A percentile compares a stretch with the other conserved stretches of the same genome.
Conservation (phyloP, 2,888 invertebrate species). For the Rhamphomyia laevipes region DNA sequence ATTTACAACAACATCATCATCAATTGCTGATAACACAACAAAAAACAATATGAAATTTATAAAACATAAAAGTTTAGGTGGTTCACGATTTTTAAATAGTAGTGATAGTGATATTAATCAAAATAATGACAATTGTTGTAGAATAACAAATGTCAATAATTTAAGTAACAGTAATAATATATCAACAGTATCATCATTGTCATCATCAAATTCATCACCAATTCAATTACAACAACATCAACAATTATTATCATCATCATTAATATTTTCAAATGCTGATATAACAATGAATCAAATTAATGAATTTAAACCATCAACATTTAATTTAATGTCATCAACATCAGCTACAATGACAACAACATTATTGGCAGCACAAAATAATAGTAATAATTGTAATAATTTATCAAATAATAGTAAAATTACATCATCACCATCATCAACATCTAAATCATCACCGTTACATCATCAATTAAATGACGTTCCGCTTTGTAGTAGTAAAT, state of each 20-base stretch:
- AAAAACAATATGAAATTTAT: no score
- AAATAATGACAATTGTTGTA: constrained; percentile 11
- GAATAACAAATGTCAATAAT: neutral
- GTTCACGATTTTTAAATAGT: constrained; percentile 14
- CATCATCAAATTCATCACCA: neutral
- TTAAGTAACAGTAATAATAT: neutral
- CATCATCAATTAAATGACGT: constrained; percentile 14
- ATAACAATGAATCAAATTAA: neutral
- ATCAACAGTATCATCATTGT: neutral
- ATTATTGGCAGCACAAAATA: neutral
- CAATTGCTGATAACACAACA: no score
- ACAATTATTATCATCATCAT: neutral
- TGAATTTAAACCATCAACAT: neutral
- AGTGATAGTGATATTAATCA: constrained; percentile 19
- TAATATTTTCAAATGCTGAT: neutral
- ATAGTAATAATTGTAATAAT: neutral
- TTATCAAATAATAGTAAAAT: neutral
- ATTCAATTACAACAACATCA: neutral
- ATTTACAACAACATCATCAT: neutral
- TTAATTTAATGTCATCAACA: neutral
- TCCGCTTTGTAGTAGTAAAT: constrained; percentile 18
- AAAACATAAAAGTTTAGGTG: neutral
- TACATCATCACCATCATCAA: neutral
- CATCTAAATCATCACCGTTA: constrained; percentile 7
- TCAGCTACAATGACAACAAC: neutral